Base-by-base conservation (phyloP, 2,888 invertebrate species). In the Drosophila kuntzei region DNA sequence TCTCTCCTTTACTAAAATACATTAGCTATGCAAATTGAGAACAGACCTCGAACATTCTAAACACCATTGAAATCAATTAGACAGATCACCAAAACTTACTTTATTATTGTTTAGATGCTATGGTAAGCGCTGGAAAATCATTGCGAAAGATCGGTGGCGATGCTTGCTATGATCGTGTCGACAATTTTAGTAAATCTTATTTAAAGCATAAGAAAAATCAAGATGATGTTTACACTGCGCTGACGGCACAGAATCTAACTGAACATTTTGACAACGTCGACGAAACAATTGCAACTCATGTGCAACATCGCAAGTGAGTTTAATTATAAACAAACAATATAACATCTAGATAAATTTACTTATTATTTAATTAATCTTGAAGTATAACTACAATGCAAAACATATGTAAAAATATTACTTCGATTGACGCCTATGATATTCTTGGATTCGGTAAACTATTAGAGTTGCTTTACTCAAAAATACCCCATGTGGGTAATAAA, bases 231-330 rank as follows among this genome's bases (percentile, higher is more conserved):
- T 72, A 54, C 41, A 12, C 25, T 0, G 25, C 44, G 25, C 25
- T 73, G 8, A 2, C 53, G n/a, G 49, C 29, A 2, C 25, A 22
- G 5, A 70, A 70, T 36, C 32, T 66, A 18, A 14, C 54, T 5
- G 3, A 11, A n/a, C 0, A 29, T 7, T 63, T 25, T 37, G 51
- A 62, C 0, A 9, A n/a, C 0, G 12, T 62, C 1, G 11, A 34
- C 7, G 20, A 16, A 0, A 43, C 18, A 43, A 27, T 72, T 16
- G 11, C 46, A 2, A 14, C 16, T 5, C 53, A 70, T 22, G 58
- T 65, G 12, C 72, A 72, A 18, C 72, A 72, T 70, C 65, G 70
- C 47, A 72, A 72, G 72, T 72, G 12, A 66, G 50, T 50, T 14
- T 8, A 16, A n/a, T 9, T 20, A 14, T n/a, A 12, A 25, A 1